A percentile compares a stretch with the other conserved stretches of the same genome.
Conservation (phyloP, 2,797 vertebrate species). For the Muscicapa comitata region DNA sequence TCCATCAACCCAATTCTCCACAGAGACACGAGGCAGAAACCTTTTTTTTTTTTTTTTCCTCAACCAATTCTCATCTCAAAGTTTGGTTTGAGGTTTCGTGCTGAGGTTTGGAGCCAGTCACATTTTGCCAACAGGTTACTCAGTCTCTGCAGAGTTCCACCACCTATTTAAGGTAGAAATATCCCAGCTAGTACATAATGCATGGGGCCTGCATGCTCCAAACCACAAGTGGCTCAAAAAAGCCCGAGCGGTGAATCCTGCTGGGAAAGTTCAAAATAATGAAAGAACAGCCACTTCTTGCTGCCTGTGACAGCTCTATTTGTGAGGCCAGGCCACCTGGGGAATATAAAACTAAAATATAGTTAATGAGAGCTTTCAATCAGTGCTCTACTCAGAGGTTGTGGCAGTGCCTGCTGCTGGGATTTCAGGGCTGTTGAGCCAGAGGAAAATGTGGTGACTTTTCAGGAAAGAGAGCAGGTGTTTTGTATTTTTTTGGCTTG, state of each 20-base stretch:
- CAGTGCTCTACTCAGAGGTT: neutral
- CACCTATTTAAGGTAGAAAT: slow-evolving; percentile 64
- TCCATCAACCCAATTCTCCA: slow-evolving; percentile 46
- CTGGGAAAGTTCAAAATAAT: slow-evolving; percentile 65
- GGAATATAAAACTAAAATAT: slow-evolving; percentile 26
- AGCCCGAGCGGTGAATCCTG: slow-evolving; percentile 49
- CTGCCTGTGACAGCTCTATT: slow-evolving; percentile 39
- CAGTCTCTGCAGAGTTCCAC: slow-evolving; percentile 38
- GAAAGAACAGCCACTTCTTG: slow-evolving; percentile 50
- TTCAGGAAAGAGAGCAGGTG: neutral
- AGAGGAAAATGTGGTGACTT: neutral
- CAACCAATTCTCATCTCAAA: neutral
- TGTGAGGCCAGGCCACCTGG: neutral
- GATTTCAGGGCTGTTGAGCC: neutral
- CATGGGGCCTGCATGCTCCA: slow-evolving; percentile 39
- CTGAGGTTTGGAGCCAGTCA: slow-evolving; percentile 61
- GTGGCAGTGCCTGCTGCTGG: neutral
- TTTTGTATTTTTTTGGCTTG: neutral
- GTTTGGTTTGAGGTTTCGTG: slow-evolving; percentile 57
- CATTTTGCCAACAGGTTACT: slow-evolving; percentile 44
- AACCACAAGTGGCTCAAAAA: slow-evolving; percentile 69
- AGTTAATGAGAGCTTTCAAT: slow-evolving; percentile 22
- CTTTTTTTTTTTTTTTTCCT: neutral
- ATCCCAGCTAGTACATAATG: slow-evolving; percentile 60
- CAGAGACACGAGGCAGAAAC: slow-evolving; percentile 19